Evolutionary conservation across 1,140 invertebrate species (phyloP), one percentile per base, ranked within the genome.

Genomic region (Papilio xuthus): DNA sequence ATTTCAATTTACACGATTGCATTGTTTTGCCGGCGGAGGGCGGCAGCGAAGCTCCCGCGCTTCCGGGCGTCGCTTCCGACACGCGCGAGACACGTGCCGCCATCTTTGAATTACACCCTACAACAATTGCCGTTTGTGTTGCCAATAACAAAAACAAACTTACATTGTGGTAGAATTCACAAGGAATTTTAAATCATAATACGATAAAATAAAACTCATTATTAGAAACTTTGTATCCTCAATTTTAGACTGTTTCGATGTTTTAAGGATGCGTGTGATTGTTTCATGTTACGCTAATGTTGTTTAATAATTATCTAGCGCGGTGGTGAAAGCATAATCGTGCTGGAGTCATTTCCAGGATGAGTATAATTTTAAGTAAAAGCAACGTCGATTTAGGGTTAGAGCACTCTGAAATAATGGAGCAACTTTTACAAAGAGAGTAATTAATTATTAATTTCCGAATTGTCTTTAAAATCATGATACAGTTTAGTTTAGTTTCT

Each of bases 1-100:
- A 94, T 94, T 92, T 94, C 90, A 93, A 93, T 93, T 93, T 93
- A 93, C 90, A 89, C 84, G 85, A 89, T 85, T 75, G 90, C 84
- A 90, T 94, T 94, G 92, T 94, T 93, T 94, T 82, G 88, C 79
- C 79, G 84, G 79, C 88, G 79, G 86, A 87, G 90, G 86, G 90
- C 84, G 84, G 83, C 87, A 85, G 90, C 84, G 84, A 83, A 86
- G 84, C 85, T 89, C 86, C 83, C 87, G 86, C 83, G 87, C 89
- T 92, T 92, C 92, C 92, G 90, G 89, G 60, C 82, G 85, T 79
- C 75, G 85, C 89, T 92, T 90, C 90, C 90, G 92, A 83, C 92
- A 92, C 92, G 92, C 85, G 88, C 84, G 82, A 83, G 91, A 85
- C 92, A 78, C 92, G 91, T 93, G 92, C 86, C 88, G 87, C 90